Evolutionary conservation across 35 echinoderm and acorn worm genomes (phyloP), one percentile per base, ranked within the genome.

Genomic region (Patiria miniata): DNA sequence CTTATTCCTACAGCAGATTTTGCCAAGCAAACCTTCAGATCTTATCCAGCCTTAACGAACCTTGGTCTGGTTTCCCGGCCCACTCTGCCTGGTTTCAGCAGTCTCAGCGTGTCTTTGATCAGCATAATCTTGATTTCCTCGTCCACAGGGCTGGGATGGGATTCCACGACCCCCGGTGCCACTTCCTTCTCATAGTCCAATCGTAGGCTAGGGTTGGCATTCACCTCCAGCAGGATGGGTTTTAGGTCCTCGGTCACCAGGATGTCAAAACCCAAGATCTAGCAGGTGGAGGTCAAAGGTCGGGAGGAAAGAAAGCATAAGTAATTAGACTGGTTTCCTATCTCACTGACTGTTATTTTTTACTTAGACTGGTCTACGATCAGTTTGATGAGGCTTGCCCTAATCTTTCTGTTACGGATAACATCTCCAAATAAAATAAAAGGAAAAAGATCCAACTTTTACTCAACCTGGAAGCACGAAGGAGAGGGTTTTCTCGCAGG

Each of bases 191-290:
- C 93, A 79, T 52, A 95, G 93, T 95, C 93, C 47, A 95, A 52
- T 30, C 89, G n/a, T 26, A 90, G 77, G 58, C 93, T 95, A 23
- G 93, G 93, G 44, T 91, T 91, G 57, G 93, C 89, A 77, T 95
- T 95, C 30, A 95, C 88, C 80, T 95, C 93, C 12, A 95, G 59
- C 10, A 95, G 50, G 10, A 90, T 87, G 12, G 93, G 93, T 58
- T 91, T 81, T 36, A 95, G 61, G 14, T 91, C 53, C 9, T 79
- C 81, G 2, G 93, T 87, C 40, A 95, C 40, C 28, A 95, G 59
- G 51, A 95, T 95, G 55, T 95, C 93, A 73, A 95, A 95, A 12
- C 93, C 93, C 34, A 95, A 60, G 52, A 95, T 95, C 93, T 95
- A 39, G 18, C 15, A 78, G 28, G 42, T 47, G 42, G 4, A 47